A percentile compares a stretch with the other conserved stretches of the same genome.
Conservation (phyloP, 2,113 vertebrate genomes). For the Proteles cristata region DNA sequence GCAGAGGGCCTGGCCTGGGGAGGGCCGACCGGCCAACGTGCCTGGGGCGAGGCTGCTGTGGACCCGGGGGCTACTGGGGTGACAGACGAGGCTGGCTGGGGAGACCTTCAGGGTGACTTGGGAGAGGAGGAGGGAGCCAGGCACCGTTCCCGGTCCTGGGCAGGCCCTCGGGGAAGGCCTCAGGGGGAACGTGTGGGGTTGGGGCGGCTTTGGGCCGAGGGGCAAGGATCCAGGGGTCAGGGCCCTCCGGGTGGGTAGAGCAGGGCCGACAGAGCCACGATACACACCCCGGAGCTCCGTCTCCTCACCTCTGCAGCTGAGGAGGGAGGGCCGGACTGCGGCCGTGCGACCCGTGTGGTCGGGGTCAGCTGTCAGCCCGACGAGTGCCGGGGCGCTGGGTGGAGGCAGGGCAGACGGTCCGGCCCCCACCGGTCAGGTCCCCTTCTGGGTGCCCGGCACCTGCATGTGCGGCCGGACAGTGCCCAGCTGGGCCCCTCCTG, state of each 20-base stretch:
- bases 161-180: not conserved
- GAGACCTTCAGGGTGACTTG: not conserved
- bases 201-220: not conserved
- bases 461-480: not conserved
- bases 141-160: not conserved
- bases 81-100: not conserved
- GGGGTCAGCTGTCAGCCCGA: fast-evolving
- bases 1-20: not conserved
- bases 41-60: not conserved
- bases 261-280: not conserved
- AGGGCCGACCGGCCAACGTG: too few species aligned
- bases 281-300: not conserved
- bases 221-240: not conserved
- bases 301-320: not conserved
- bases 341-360: fast-evolving
- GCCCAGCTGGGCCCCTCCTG: not conserved
- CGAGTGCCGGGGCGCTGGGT: fast-evolving
- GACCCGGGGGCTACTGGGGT: not conserved
- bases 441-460: not conserved
- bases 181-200: not conserved
- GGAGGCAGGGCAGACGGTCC: not conserved
- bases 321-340: not conserved
- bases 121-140: not conserved
- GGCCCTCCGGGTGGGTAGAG: not conserved
- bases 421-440: fast-evolving